These are phyloP conservation scores for Erethizon dorsatum DNA, from an alignment of 2,797 vertebrate genomes.

Conservation along the genomic window DNA sequence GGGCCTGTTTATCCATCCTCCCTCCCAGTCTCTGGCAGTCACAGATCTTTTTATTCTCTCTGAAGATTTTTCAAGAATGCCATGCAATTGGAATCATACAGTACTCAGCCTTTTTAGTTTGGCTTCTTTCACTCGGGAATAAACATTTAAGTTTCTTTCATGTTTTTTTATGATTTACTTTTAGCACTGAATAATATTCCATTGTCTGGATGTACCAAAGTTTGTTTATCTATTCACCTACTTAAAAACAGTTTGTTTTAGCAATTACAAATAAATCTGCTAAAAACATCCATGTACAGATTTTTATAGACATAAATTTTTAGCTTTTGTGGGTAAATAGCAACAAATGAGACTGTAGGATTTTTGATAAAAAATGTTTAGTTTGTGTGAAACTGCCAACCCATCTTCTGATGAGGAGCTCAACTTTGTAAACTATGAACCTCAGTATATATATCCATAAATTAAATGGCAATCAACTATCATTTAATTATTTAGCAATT, in stretches of 20 bases:
- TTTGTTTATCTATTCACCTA: not conserved
- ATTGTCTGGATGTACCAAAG: not conserved
- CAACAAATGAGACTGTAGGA: not conserved
- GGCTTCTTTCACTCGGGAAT: not conserved
- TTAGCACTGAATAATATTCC: not conserved
- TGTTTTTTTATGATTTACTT: not conserved
- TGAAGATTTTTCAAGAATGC: constrained; percentile 1
- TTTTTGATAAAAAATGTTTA: not conserved
- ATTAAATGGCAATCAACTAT: not conserved
- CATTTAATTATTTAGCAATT: not conserved
- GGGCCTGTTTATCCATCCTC: not conserved
- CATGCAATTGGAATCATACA: not conserved
- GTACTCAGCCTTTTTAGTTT: not conserved
- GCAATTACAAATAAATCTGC: not conserved
- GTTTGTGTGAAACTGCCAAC: not conserved
- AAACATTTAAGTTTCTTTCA: not conserved
- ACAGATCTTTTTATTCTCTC: not conserved
- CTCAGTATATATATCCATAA: not conserved
- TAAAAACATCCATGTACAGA: not conserved
- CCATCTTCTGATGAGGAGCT: not conserved
- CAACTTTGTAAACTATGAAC: not conserved
- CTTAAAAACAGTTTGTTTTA: constrained; percentile 28
- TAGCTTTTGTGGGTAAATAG: not conserved
- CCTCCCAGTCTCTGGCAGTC: not conserved
- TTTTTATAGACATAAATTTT: not conserved